Percentiles rank a stretch among this genome's conserved stretches.
phyloP scores from a whole-genome alignment of 2,113 vertebrate species.

The Salminus brasiliensis region DNA sequence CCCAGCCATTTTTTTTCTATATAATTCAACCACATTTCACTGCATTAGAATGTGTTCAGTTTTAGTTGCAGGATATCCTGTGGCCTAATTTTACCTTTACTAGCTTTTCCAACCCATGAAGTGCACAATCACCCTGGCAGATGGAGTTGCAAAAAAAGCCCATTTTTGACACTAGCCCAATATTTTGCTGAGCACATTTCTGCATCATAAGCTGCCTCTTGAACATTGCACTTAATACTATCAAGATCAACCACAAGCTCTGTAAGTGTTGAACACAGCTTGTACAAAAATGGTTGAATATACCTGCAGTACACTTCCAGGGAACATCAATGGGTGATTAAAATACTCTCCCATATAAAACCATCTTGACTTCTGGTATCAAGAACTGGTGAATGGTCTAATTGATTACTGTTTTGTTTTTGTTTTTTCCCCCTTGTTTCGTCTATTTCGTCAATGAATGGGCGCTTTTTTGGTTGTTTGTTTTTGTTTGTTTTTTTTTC shows the following conservation, averaged over 20 bases:
- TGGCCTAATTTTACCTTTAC: not conserved
- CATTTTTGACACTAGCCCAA: not conserved
- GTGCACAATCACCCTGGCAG: slow-evolving; percentile 12
- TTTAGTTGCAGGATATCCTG: not conserved
- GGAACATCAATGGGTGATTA: not conserved
- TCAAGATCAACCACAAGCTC: slow-evolving; percentile 50
- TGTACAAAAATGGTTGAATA: slow-evolving; percentile 69
- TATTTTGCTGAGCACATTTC: not conserved
- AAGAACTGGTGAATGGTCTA: slow-evolving; percentile 46
- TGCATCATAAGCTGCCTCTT: not conserved
- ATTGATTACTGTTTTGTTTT: slow-evolving; percentile 1
- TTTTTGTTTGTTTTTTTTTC: not conserved
- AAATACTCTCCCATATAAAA: not conserved
- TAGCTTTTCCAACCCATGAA: not conserved
- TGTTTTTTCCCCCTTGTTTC: too few relatives aligned
- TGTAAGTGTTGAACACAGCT: slow-evolving; percentile 35
- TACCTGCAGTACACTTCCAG: slow-evolving; percentile 2
- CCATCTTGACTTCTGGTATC: slow-evolving; percentile 10
- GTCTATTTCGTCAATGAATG: not conserved
- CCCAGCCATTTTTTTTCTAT: too few relatives aligned
- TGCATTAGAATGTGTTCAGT: not conserved
- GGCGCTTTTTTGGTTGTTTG: not conserved
- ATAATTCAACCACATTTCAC: too few relatives aligned
- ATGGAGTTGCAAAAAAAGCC: not conserved
- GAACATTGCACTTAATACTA: not conserved